phyloP scores from a whole-genome alignment of 1,140 invertebrate genomes.

The Sarcophaga peregrina region DNA sequence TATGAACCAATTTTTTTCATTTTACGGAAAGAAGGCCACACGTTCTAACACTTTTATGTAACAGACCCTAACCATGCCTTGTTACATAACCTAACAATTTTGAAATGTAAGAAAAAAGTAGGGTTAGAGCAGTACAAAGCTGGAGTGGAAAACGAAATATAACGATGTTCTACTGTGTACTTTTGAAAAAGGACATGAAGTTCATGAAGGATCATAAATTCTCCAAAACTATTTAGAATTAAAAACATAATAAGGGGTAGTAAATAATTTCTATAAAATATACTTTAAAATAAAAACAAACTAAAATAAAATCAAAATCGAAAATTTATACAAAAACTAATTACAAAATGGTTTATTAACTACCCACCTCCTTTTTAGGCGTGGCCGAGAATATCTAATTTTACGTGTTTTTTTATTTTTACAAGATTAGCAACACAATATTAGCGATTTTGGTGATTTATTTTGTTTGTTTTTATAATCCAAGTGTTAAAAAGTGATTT shows the following conservation, averaged over 20 bases:
- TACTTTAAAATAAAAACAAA: background rate
- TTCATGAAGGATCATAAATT: background rate
- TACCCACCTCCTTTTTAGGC: slow-evolving; percentile 65
- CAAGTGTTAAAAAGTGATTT: background rate
- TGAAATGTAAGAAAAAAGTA: too few relatives aligned
- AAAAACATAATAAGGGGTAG: background rate
- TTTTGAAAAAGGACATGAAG: background rate
- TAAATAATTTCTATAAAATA: background rate
- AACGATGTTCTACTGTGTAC: background rate
- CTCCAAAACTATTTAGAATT: background rate
- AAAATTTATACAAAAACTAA: slow-evolving; percentile 3
- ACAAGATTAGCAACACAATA: slow-evolving; percentile 4
- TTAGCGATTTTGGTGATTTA: background rate
- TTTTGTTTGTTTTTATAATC: background rate
- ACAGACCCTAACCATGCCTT: too few relatives aligned
- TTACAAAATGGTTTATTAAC: slow-evolving; percentile 28
- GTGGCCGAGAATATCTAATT: slow-evolving; percentile 64
- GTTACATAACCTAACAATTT: too few relatives aligned
- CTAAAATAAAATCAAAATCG: background rate
- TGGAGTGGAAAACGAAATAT: too few relatives aligned
- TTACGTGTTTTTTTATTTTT: slow-evolving; percentile 1
- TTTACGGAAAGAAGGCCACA: too few relatives aligned
- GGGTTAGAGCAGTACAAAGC: too few relatives aligned
- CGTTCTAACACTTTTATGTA: too few relatives aligned
- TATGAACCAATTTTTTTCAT: too few relatives aligned